Evolutionary conservation across 2,113 vertebrate genomes (phyloP), one percentile per base, ranked within the genome.

Genomic region (Cavia porcellus): DNA sequence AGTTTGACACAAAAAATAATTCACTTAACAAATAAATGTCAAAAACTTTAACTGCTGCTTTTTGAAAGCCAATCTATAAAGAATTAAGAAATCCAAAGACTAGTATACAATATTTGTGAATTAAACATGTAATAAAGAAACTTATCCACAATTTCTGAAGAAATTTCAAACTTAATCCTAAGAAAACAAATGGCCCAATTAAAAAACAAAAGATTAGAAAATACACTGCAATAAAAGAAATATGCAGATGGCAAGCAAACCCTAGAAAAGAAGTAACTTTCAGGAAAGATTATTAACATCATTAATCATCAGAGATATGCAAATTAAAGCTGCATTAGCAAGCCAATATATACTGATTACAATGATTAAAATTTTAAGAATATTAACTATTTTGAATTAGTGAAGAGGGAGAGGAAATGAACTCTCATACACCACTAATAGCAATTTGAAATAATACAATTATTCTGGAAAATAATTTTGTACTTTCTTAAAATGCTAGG

Each of bases 401-500:
- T 74, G 52, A 94, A 62, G 77, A 91, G 47, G 20, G 9, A 8
- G 45, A 91, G 13, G 30, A 89, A 80, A 85, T 32, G 28, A 95
- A 89, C 61, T 91, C 13, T n/a, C 68, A 70, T n/a, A 70, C 15
- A 70, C 68, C n/a, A 70, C 35, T 20, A 17, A n/a, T n/a, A n/a
- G 35, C 32, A 70, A 70, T n/a, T 70, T 70, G 17, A 70, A 70
- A 70, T 70, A n/a, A n/a, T 70, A 70, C 9, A 62, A 62, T 25
- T 52, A 81, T 45, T 84, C 85, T 57, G 59, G 59, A 70, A 77
- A 64, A 74, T 1, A 92, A 10, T 72, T 88, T 38, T 79, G 45
- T 42, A 79, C 35, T 79, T 90, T 96, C 87, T 88, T 90, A 81
- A 90, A 90, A 89, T 75, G 10, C 82, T 91, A 94, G 92, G 32